A percentile compares a stretch with the other conserved stretches of the same genome.
phyloP scores from a whole-genome alignment of 2,797 vertebrate genomes.

The Cynopterus sphinx region DNA sequence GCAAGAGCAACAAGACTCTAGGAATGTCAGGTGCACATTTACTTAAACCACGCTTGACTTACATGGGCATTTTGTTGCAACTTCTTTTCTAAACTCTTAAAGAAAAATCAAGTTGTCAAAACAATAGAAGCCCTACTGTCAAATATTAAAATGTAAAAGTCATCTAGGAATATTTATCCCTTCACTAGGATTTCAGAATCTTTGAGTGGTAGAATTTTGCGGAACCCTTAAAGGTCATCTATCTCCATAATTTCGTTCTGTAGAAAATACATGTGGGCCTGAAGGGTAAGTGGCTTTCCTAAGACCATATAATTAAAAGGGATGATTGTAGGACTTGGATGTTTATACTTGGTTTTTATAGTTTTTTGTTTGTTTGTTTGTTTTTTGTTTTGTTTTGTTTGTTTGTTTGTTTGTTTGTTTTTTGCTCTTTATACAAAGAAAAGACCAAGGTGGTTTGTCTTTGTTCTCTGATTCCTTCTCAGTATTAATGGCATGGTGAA shows the following conservation, averaged over 20 bases:
- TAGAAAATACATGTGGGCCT: neutral
- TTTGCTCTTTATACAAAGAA: neutral
- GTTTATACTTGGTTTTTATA: neutral
- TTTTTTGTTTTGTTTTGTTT: too few relatives aligned
- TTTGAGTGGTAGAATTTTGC: neutral
- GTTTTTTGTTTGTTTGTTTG: neutral
- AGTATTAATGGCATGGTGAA: neutral
- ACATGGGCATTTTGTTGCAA: neutral
- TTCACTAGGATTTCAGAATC: neutral
- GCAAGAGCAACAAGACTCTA: neutral
- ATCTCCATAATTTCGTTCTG: neutral
- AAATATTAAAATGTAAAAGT: neutral
- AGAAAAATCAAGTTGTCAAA: neutral
- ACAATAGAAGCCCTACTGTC: neutral
- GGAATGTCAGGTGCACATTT: neutral
- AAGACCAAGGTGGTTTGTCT: neutral
- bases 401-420: neutral
- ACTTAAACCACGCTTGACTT: neutral
- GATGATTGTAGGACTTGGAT: neutral
- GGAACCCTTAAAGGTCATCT: neutral
- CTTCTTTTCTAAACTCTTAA: conserved; percentile 1
- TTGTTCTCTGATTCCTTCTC: neutral
- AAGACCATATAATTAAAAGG: neutral
- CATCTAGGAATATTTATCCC: neutral
- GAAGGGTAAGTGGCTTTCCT: neutral